Evolutionary conservation across 2,797 vertebrate species (phyloP), one percentile per base, ranked within the genome.

Genomic region (Enteromius radiatus): DNA sequence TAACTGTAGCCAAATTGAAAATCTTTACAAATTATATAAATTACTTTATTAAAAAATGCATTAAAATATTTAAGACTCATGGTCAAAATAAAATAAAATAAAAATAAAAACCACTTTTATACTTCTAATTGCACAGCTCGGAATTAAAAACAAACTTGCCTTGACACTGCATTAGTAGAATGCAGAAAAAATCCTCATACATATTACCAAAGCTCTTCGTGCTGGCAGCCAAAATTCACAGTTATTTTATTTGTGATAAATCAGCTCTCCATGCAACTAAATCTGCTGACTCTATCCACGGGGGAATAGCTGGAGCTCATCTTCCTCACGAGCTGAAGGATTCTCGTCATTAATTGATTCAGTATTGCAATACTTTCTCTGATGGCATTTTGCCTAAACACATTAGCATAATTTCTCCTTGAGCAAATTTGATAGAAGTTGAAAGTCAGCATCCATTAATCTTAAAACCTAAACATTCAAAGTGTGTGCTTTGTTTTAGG

Each of bases 271-370:
- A 14, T 54, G 76, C 45, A 52, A 36, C 63, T 63, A 78, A 79
- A 85, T 76, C 19, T 70, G 36, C 81, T 45, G 74, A 85, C 41
- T 41, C 31, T 26, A 54, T 43, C 56, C 56, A 79, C 43, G 33
- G 67, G 38, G 70, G 81, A 77, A 79, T 59, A 79, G 68, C 47
- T 23, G 10, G 45, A 84, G 78, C 71, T 82, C 45, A 68, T 81
- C 67, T 71, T 26, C 67, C 23, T 47, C 28, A 76, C n/a, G 1
- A 79, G 47, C 80, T 75, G 63, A 36, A 82, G 65, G 65, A 80
- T 61, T 77, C 19, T 45, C 15, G 17, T 52, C 56, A 82, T 79
- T 75, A 84, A 86, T 65, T 79, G 68, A 79, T 78, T 85, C 81
- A 69, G 83, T 61, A 65, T 56, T 67, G 70, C 52, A 64, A 52